phyloP scores from a whole-genome alignment of 1,140 invertebrate genomes.

The Psix sp. region DNA sequence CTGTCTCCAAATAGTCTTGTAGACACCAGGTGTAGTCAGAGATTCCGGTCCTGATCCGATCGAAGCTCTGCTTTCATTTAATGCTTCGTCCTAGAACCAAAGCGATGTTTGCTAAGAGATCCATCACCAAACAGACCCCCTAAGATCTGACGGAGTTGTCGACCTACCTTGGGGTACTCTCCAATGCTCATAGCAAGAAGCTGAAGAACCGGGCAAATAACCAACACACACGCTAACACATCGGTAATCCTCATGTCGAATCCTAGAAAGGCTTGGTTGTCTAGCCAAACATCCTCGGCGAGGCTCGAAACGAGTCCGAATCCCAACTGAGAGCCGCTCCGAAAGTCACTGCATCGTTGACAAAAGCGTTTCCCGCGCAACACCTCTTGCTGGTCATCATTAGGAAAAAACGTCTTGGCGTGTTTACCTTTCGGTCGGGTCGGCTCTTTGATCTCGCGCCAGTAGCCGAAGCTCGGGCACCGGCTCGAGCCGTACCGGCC shows the following conservation, averaged over 20 bases:
- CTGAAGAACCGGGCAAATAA: constrained; percentile 26
- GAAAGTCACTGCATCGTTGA: constrained; percentile 44
- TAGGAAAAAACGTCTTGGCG: constrained; percentile 4
- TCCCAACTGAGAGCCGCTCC: constrained; percentile 30
- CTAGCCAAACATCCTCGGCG: constrained; percentile 11
- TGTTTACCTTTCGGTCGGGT: constrained; percentile 31
- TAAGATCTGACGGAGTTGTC: no score
- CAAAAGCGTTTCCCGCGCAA: constrained; percentile 22
- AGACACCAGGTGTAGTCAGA: background rate
- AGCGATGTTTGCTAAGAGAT: no score
- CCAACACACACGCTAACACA: constrained; percentile 22
- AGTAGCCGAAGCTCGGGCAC: constrained; percentile 16
- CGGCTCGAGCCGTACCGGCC: constrained; percentile 10
- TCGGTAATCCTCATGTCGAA: constrained; percentile 34
- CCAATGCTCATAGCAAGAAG: constrained; percentile 1
- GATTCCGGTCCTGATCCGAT: constrained; percentile 7
- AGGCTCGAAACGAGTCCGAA: background rate
- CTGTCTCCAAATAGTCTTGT: constrained; percentile 32
- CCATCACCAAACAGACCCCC: no score
- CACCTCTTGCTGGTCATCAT: constrained; percentile 27
- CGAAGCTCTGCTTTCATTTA: constrained; percentile 3
- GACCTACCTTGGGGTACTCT: constrained; percentile 10
- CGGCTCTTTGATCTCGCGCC: constrained; percentile 25
- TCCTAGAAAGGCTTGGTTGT: no score
- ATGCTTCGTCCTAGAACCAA: background rate